Evolutionary conservation across 2,797 vertebrate genomes (phyloP).

Genomic region (Tokudaia muenninki): DNA sequence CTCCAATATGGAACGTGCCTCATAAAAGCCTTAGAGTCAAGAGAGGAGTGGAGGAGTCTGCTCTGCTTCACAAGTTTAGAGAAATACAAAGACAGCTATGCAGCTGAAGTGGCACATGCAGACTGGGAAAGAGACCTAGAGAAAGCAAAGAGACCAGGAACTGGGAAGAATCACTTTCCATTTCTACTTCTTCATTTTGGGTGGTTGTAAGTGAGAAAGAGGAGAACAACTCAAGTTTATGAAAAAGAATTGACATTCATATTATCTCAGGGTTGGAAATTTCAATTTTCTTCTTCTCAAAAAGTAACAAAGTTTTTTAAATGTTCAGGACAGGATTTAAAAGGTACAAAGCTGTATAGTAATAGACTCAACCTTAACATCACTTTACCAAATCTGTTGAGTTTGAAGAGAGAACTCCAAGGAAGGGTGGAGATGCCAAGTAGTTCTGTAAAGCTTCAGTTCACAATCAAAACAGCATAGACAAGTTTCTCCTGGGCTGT

Average conservation of each 20-base stretch:
- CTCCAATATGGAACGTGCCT: fast-evolving
- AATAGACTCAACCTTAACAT: background rate
- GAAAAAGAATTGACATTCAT: background rate
- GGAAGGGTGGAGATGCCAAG: background rate
- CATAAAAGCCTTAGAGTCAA: background rate
- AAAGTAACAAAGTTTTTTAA: background rate
- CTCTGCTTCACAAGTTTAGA: no score
- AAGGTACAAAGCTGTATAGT: background rate
- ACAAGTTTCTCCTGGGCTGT: background rate
- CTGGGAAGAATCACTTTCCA: background rate
- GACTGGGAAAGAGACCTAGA: background rate
- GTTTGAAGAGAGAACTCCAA: background rate
- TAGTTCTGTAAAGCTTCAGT: background rate
- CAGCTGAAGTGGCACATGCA: fast-evolving
- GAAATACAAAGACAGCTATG: no score
- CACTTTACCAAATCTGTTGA: background rate
- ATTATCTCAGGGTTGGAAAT: background rate
- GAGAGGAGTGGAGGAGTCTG: fast-evolving
- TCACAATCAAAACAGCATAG: background rate
- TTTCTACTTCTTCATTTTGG: background rate
- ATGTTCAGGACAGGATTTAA: background rate
- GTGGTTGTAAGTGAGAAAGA: background rate
- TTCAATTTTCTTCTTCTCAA: conserved; percentile 5
- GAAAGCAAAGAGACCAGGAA: background rate
- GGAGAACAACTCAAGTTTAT: background rate